phyloP scores from a whole-genome alignment of 2,113 vertebrate genomes.

The Hippocampus mohnikei region DNA sequence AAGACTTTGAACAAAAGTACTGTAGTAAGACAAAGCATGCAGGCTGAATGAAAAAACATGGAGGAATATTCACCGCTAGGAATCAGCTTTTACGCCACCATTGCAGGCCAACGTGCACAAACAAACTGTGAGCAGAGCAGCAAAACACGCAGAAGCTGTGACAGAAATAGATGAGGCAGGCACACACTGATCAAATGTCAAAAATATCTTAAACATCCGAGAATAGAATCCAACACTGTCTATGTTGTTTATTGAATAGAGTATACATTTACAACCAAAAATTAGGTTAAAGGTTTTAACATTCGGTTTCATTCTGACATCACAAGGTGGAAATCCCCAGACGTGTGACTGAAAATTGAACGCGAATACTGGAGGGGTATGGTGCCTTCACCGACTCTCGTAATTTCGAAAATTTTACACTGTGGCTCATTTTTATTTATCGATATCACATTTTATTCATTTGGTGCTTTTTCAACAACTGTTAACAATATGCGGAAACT shows the following conservation, averaged over 20 bases:
- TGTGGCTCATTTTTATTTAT: no score
- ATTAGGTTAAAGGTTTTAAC: background rate
- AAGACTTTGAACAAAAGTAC: background rate
- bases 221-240: background rate
- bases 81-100: slow-evolving; percentile 30
- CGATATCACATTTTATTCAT: background rate
- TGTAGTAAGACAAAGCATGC: background rate
- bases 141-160: slow-evolving; percentile 37
- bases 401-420: background rate
- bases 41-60: background rate
- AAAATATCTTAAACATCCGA: slow-evolving; percentile 17
- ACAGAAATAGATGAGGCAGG: slow-evolving; percentile 81
- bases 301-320: background rate
- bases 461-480: background rate
- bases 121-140: slow-evolving; percentile 48
- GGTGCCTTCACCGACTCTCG: slow-evolving; percentile 19
- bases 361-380: background rate
- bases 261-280: background rate
- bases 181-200: slow-evolving; percentile 57
- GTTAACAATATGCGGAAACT: no score
- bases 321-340: slow-evolving; percentile 46
- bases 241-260: background rate
- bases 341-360: slow-evolving; percentile 59
- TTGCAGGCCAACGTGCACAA: slow-evolving; percentile 42
- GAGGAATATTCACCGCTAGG: slow-evolving; percentile 46